Conservation (phyloP, 2,888 invertebrate species). For the Branchellion lobata region DNA sequence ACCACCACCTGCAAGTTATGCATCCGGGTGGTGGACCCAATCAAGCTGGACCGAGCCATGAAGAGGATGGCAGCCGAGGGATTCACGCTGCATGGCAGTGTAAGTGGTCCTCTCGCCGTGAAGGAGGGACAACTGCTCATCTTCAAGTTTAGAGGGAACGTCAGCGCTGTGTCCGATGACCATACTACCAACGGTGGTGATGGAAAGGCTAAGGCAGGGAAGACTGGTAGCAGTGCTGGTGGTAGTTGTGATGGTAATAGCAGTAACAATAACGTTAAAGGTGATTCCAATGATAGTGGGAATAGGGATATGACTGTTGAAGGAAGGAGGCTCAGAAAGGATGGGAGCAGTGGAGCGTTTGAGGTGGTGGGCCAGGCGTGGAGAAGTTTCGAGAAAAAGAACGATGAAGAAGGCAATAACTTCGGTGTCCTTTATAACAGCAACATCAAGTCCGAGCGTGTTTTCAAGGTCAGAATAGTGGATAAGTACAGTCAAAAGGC, state of each 20-base stretch:
- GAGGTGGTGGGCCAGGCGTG: neutral
- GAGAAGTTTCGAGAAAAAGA: neutral
- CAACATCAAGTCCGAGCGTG: constrained; percentile 54
- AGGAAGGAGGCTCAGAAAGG: too few species aligned
- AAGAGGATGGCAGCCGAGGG: constrained; percentile 50
- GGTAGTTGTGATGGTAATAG: neutral
- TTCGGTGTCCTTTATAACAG: constrained; percentile 55
- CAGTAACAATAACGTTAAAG: neutral
- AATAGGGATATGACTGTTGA: too few species aligned
- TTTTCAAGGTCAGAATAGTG: constrained; percentile 54
- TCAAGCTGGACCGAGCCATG: constrained; percentile 53
- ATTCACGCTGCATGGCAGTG: constrained; percentile 55
- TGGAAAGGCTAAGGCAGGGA: neutral
- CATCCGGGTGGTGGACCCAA: constrained; percentile 53
- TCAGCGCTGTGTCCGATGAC: constrained; percentile 45
- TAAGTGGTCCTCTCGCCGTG: constrained; percentile 54
- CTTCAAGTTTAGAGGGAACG: constrained; percentile 58
- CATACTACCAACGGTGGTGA: neutral
- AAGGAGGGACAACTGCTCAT: constrained; percentile 57
- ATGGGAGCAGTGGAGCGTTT: neutral
- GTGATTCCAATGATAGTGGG: neutral
- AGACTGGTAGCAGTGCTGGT: neutral
- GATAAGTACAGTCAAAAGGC: constrained; percentile 59
- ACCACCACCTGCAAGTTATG: constrained; percentile 50
- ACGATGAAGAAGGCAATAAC: neutral